A percentile compares a stretch with the other conserved stretches of the same genome.
These are phyloP conservation scores for Protodeltote pygarga DNA, from an alignment of 2,888 invertebrate genomes.

Conservation along the genomic window DNA sequence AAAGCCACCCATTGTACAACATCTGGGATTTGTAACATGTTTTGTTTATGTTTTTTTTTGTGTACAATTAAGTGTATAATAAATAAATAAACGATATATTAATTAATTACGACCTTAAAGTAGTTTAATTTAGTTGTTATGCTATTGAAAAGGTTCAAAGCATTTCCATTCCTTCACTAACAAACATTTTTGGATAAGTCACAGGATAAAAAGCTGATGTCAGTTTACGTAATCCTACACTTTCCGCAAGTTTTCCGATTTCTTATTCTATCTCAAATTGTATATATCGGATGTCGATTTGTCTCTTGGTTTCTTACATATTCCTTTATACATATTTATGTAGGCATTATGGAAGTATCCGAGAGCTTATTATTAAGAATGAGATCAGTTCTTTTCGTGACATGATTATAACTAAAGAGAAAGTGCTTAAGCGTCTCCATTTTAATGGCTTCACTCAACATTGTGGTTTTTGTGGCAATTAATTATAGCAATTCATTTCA, in stretches of 20 bases:
- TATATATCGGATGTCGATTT: background rate
- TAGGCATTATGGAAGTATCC: background rate
- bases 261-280: background rate
- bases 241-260: constrained; percentile 11
- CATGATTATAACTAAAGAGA: constrained; percentile 9
- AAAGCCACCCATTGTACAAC: too few species aligned
- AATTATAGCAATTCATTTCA: constrained; percentile 24
- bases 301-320: background rate
- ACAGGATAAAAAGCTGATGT: background rate
- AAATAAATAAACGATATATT: too few species aligned
- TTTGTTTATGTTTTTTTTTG: too few species aligned
- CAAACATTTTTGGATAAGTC: background rate
- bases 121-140: too few species aligned
- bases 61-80: too few species aligned
- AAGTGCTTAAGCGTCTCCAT: background rate
- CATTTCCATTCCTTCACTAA: too few species aligned
- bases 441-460: constrained; percentile 9
- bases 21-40: too few species aligned
- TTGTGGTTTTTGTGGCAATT: constrained; percentile 23
- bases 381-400: background rate
- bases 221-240: constrained; percentile 4
- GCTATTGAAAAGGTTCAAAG: too few species aligned
- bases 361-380: background rate
- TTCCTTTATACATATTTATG: background rate
- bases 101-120: too few species aligned